Percentiles rank a stretch among this genome's conserved stretches.
These are phyloP conservation scores for Camptogramma bilineatum DNA, from an alignment of 2,888 invertebrate species.

Conservation along the genomic window DNA sequence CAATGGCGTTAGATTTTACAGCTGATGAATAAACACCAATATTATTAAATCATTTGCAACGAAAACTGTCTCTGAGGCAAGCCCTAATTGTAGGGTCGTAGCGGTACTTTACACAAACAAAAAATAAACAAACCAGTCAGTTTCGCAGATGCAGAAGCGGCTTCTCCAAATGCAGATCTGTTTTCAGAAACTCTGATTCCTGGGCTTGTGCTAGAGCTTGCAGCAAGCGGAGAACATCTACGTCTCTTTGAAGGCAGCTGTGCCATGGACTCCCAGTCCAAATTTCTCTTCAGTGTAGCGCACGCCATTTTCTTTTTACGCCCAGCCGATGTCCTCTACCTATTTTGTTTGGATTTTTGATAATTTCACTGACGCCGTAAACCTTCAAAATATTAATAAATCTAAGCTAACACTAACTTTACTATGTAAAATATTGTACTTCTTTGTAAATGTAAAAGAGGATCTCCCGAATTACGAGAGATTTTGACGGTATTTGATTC, in stretches of 20 bases:
- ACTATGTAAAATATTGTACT: conserved; percentile 59
- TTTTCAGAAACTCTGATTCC: conserved; percentile 82
- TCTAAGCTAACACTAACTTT: conserved; percentile 59
- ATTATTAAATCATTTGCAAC: neutral
- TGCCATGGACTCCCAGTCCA: conserved; percentile 97
- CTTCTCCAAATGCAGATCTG: conserved; percentile 93
- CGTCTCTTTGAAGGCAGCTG: conserved; percentile 95
- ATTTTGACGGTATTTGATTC: conserved; percentile 66
- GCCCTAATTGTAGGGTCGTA: neutral
- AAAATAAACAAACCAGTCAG: conserved; percentile 90
- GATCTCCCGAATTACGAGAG: conserved; percentile 72
- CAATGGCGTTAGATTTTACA: conserved; percentile 74
- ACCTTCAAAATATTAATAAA: conserved; percentile 70
- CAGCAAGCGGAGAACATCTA: conserved; percentile 95
- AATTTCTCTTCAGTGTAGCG: conserved; percentile 97
- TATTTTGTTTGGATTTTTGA: conserved; percentile 62
- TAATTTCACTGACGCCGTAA: conserved; percentile 63
- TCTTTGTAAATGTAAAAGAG: conserved; percentile 58
- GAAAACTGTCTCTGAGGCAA: neutral
- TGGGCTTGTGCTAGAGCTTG: conserved; percentile 82
- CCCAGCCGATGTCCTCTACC: conserved; percentile 83
- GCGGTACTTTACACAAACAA: conserved; percentile 21
- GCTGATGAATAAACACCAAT: conserved; percentile 54
- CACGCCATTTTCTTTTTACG: conserved; percentile 96
- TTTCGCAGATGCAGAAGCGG: conserved; percentile 89